A percentile compares a stretch with the other conserved stretches of the same genome.
phyloP scores from a whole-genome alignment of 2,113 vertebrate species.

The Sitta europaea region DNA sequence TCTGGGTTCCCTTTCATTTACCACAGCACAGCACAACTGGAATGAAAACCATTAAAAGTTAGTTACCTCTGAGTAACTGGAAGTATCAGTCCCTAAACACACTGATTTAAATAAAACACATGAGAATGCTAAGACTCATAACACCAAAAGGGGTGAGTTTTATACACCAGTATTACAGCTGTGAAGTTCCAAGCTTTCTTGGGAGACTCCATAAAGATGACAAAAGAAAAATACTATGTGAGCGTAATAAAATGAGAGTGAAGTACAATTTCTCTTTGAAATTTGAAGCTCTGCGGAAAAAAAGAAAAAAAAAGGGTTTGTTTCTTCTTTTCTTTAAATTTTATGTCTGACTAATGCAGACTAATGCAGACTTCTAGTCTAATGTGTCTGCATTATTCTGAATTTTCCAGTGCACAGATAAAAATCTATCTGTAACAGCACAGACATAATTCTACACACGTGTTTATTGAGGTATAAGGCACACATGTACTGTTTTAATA shows the following conservation, averaged over 20 bases:
- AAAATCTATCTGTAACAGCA: not conserved
- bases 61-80: not conserved
- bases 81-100: not conserved
- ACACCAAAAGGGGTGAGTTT: not conserved
- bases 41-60: not conserved
- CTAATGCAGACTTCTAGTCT: not conserved
- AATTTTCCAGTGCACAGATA: not conserved
- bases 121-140: not conserved
- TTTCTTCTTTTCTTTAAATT: not conserved
- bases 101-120: not conserved
- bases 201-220: not conserved
- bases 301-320: rapidly evolving
- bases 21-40: not conserved
- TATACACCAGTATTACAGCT: not conserved
- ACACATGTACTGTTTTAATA: rapidly evolving
- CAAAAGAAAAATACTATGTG: not conserved
- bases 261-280: not conserved
- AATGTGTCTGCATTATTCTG: not conserved
- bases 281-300: not conserved
- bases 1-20: not conserved
- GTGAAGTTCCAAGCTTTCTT: not conserved
- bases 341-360: not conserved
- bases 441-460: not conserved
- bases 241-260: not conserved
- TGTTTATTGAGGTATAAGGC: not conserved